Evolutionary conservation across 2,888 invertebrate species (phyloP), one percentile per base, ranked within the genome.

Genomic region (Tromatobia lineatoria): DNA sequence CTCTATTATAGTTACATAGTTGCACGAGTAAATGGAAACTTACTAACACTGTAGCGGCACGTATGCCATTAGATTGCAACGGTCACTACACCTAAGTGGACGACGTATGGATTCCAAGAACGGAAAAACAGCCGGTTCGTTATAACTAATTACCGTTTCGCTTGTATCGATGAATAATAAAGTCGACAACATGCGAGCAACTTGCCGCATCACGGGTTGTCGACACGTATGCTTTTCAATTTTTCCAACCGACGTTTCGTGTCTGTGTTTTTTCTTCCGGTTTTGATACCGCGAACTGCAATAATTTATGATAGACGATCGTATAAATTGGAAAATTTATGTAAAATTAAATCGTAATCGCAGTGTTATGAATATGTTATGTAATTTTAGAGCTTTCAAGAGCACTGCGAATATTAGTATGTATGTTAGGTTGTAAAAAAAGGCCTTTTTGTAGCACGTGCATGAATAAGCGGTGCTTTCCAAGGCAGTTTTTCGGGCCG

Each of bases 131-230:
- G 59, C 25, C 57, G 66, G 54, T 67, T 80, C 50, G 75, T 74
- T 80, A 57, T 59, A 42, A 42, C 47, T 66, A 75, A 80, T 80
- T 80, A 75, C 59, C 66, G 75, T 67, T 80, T 75, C n/a, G 38
- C 69, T 80, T 69, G 45, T 79, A 71, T 71, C 61, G 71, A 64
- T 71, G 79, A 52, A 79, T 79, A 71, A 79, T 79, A 23, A 47
- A 64, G 38, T 25, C 52, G 47, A 23, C 15, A 54, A 38, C 57
- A 23, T 52, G 67, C 42, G 42, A 61, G n/a, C 71, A 38, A n/a
- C 15, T 50, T 34, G 52, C 7, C 18, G 15, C 71, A 71, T 79
- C 70, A 54, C 71, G 71, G 79, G 79, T 79, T 79, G 71, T 79
- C 71, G 79, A 71, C 79, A 52, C 38, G 52, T 54, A 23, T 13